Percentiles rank a stretch among this genome's conserved stretches.
These are phyloP conservation scores for Crocidura indochinensis DNA, from an alignment of 2,797 vertebrate species.

Conservation along the genomic window DNA sequence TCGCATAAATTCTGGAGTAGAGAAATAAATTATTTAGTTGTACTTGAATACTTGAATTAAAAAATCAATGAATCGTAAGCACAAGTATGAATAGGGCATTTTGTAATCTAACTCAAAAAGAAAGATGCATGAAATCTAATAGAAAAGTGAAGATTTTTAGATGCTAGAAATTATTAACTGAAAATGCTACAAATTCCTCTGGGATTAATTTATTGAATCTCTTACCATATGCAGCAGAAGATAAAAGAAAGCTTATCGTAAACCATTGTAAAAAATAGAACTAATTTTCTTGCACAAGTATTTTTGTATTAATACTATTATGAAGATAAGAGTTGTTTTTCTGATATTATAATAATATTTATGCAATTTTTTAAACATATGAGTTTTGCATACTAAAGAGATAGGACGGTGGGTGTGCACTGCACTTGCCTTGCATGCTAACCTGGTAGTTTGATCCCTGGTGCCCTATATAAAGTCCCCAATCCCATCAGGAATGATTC, in stretches of 20 bases:
- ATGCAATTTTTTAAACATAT: neutral
- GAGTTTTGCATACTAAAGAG: neutral
- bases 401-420: too few species aligned
- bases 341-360: conserved; percentile 22
- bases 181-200: neutral
- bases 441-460: too few species aligned
- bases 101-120: neutral
- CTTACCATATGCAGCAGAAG: neutral
- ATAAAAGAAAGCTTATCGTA: neutral
- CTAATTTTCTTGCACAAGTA: neutral
- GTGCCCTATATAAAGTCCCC: too few species aligned
- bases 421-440: too few species aligned
- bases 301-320: conserved; percentile 27
- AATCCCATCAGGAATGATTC: too few species aligned
- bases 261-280: neutral
- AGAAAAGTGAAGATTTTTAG: neutral
- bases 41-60: neutral
- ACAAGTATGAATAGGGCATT: neutral
- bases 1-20: too few species aligned
- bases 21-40: neutral
- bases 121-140: neutral
- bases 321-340: neutral
- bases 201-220: neutral
- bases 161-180: neutral
- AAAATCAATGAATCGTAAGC: neutral